Base-by-base conservation (phyloP, 2,113 vertebrate genomes). In the Xyrauchen texanus region DNA sequence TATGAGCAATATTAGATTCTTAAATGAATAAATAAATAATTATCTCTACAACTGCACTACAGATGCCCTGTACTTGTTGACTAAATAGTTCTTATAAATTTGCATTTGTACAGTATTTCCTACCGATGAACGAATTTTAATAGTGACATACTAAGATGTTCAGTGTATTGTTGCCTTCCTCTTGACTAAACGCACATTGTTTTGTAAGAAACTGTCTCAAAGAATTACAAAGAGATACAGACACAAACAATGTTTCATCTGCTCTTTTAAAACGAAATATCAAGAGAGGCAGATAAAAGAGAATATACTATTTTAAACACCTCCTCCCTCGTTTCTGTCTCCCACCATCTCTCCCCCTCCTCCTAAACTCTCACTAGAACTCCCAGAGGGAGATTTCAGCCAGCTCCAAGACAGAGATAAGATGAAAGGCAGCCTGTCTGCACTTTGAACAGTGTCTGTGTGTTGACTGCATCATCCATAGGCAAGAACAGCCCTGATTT, bases 381-480 rank as follows among this genome's bases (percentile, higher is more conserved):
- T 89, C 87, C 87, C 88, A 64, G 70, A 72, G 89, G 87, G 90
- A 90, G 67, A 46, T 69, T 80, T 76, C 79, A 61, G 74, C 76
- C 51, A 66, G 83, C 74, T 73, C 55, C 7, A 68, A 80, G 70
- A 83, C 63, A 80, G 64, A 86, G 76, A 84, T 74, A 83, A 78
- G 88, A 73, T 82, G 71, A 70, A 69, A 85, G 80, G 80, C 69
- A 79, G 69, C 71, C 77, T 42, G 55, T 77, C 51, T 61, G 34
- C 10, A 71, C 80, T 85, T 85, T 87, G 86, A 84, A 84, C 81
- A 82, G 68, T 69, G 51, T 63, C 44, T 58, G 77, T 72, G 63
- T 69, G 63, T 57, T 52, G 78, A 57, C 71, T 81, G 45, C 79
- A 76, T 84, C 61, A 62, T 70, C 83, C 78, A 85, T 66, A 79